phyloP scores from a whole-genome alignment of 35 echinoderm and acorn worm species.

The Patiria miniata region DNA sequence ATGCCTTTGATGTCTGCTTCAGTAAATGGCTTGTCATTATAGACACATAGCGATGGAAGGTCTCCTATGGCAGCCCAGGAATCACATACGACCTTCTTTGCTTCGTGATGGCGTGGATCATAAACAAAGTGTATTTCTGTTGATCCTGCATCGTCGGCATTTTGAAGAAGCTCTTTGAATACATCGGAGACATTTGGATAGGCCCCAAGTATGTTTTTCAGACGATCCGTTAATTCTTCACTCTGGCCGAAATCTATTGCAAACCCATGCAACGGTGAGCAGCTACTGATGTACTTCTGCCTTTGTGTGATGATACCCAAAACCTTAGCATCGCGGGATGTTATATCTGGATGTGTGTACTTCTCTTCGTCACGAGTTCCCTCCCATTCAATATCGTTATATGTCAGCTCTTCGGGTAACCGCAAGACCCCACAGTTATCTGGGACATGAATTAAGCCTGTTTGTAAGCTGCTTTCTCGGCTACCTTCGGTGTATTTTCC shows the following conservation, averaged over 20 bases:
- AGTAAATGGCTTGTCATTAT: conserved; percentile 76
- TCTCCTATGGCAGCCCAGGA: neutral
- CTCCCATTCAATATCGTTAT: conserved; percentile 52
- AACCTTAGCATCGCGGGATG: conserved; percentile 31
- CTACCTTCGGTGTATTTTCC: neutral
- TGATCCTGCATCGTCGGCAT: conserved; percentile 83
- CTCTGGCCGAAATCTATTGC: conserved; percentile 67
- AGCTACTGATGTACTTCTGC: conserved; percentile 36
- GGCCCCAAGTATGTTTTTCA: conserved; percentile 54
- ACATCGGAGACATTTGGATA: conserved; percentile 55
- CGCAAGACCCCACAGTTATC: conserved; percentile 29
- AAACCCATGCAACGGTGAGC: conserved; percentile 26
- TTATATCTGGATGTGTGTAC: conserved; percentile 45
- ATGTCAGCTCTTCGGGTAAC: conserved; percentile 22
- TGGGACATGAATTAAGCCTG: conserved; percentile 30
- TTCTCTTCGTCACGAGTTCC: neutral
- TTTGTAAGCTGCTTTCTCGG: neutral
- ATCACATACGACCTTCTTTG: conserved; percentile 40
- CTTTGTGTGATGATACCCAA: conserved; percentile 54
- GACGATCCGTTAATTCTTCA: conserved; percentile 66
- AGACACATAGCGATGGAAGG: conserved; percentile 65
- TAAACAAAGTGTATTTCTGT: conserved; percentile 69
- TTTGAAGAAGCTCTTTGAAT: conserved; percentile 84
- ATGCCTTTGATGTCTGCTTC: conserved; percentile 84
- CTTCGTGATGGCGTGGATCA: conserved; percentile 61